phyloP scores from a whole-genome alignment of 2,113 vertebrate genomes.

The Myiopsitta monachus region DNA sequence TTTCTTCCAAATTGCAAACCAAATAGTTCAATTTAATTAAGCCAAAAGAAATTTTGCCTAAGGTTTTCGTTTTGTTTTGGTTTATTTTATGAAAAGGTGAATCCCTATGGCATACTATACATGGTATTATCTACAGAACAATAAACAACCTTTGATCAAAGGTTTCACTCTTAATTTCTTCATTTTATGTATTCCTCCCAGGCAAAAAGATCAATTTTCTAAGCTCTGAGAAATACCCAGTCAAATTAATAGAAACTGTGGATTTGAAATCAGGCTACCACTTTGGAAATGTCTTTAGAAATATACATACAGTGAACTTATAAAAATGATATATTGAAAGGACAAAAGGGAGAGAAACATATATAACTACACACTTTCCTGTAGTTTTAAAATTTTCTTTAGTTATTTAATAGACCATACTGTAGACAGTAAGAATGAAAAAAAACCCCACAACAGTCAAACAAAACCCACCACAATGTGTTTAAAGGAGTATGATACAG shows the following conservation, averaged over 20 bases:
- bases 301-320: not conserved
- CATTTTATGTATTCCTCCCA: not conserved
- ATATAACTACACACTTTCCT: not conserved
- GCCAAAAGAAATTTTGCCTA: not conserved
- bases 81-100: not conserved
- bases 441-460: not conserved
- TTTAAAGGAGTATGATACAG: not conserved
- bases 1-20: not conserved
- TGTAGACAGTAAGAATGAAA: not conserved
- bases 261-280: not conserved
- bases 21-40: constrained; percentile 4
- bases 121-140: not conserved
- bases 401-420: not conserved
- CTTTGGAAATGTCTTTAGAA: not conserved
- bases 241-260: not conserved
- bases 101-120: not conserved
- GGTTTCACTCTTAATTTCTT: not conserved
- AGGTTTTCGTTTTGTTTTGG: not conserved
- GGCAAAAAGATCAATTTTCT: not conserved
- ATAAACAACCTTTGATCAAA: not conserved
- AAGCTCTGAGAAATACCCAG: not conserved
- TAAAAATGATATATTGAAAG: not conserved
- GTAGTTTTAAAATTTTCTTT: not conserved
- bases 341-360: not conserved
- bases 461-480: not conserved